These are phyloP conservation scores for Paramormyrops kingsleyae DNA, from an alignment of 2,113 vertebrate genomes.

Conservation along the genomic window DNA sequence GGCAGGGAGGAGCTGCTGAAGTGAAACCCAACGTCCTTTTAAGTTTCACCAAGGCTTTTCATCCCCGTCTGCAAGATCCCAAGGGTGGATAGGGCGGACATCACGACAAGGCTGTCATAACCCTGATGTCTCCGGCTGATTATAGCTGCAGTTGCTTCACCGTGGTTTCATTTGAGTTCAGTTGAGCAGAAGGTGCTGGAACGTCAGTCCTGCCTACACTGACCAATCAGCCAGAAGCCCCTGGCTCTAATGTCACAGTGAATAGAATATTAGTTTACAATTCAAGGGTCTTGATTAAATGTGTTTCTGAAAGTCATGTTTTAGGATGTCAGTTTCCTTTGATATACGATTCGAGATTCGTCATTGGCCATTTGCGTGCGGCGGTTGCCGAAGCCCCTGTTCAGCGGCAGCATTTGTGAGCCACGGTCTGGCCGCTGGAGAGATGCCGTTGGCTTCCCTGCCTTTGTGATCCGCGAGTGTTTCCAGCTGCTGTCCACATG, in stretches of 20 bases:
- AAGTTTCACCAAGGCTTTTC: background rate
- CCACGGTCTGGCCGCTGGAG: background rate
- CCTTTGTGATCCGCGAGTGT: background rate
- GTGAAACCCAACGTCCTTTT: background rate
- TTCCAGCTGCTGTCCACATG: background rate
- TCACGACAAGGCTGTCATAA: constrained; percentile 39
- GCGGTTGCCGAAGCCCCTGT: too few relatives aligned
- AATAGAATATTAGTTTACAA: constrained; percentile 35
- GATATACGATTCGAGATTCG: background rate
- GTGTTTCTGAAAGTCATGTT: background rate
- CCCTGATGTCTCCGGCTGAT: constrained; percentile 51
- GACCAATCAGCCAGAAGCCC: background rate
- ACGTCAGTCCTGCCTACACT: constrained; percentile 44
- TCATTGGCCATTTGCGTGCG: background rate
- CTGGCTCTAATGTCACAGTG: background rate
- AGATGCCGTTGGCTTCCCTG: constrained; percentile 39
- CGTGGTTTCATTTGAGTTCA: constrained; percentile 49
- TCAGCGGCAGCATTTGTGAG: background rate
- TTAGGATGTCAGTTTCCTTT: background rate
- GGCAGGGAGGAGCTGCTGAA: background rate
- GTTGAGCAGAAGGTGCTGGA: constrained; percentile 56
- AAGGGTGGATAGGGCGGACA: constrained; percentile 33
- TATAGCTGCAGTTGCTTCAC: background rate
- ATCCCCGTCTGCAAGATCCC: background rate
- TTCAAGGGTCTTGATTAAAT: constrained; percentile 9